Percentiles rank a stretch among this genome's conserved stretches.
These are phyloP conservation scores for Odontocolon sp. DNA, from an alignment of 2,888 invertebrate species.

Conservation along the genomic window DNA sequence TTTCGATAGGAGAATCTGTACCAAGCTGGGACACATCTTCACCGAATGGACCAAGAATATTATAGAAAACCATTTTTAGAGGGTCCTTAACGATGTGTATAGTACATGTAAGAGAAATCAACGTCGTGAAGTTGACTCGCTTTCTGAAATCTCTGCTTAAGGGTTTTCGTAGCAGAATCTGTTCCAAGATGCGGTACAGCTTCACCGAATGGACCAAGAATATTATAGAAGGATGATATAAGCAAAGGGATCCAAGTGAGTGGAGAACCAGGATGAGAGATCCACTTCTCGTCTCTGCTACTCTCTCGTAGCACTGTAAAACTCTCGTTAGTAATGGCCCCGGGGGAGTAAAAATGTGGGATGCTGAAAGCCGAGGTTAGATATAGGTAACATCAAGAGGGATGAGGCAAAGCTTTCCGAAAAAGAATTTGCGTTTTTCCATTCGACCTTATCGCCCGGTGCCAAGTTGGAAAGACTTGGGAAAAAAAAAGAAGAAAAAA, in stretches of 20 bases:
- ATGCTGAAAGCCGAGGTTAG: constrained; percentile 10
- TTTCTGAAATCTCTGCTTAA: no score
- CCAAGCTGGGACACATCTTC: no score
- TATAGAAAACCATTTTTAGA: not conserved
- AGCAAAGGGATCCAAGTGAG: constrained; percentile 47
- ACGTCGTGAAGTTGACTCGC: no score
- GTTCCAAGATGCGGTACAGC: no score
- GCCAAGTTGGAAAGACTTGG: constrained; percentile 19
- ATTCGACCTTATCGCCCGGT: constrained; percentile 41
- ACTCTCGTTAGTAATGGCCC: constrained; percentile 52
- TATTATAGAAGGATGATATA: constrained; percentile 26
- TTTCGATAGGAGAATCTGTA: no score
- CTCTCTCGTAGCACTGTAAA: constrained; percentile 45
- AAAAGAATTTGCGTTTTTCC: constrained; percentile 43
- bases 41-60: no score
- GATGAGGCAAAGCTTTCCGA: constrained; percentile 21
- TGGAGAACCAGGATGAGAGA: constrained; percentile 43
- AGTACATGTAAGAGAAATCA: no score
- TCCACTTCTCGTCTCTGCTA: constrained; percentile 48
- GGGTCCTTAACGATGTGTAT: not conserved
- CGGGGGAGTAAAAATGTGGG: constrained; percentile 31
- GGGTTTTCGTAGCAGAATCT: no score
- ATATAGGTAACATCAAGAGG: constrained; percentile 12
- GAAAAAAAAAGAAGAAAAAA: no score
- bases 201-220: no score